These are phyloP conservation scores for Aelia acuminata DNA, from an alignment of 2,888 invertebrate genomes.

Conservation along the genomic window DNA sequence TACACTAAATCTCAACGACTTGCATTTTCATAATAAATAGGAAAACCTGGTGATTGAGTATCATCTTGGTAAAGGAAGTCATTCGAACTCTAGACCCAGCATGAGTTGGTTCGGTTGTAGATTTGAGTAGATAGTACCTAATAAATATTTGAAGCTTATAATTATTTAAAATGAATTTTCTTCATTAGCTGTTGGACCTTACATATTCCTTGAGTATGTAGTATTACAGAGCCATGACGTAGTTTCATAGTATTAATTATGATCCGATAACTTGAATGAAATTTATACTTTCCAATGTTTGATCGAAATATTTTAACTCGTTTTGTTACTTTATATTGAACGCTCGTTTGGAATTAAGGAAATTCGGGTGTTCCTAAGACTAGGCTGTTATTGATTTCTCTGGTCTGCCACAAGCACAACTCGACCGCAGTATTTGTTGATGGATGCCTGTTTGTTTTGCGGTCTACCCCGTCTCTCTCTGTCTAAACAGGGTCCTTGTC, in stretches of 20 bases:
- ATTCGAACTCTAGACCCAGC: too few relatives aligned
- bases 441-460: slow-evolving; percentile 33
- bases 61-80: too few relatives aligned
- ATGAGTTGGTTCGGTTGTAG: too few relatives aligned
- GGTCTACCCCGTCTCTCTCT: slow-evolving; percentile 20
- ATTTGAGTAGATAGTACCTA: too few relatives aligned
- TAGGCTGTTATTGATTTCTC: slow-evolving; percentile 27
- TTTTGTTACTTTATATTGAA: neutral
- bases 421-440: slow-evolving; percentile 36
- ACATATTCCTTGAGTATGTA: too few relatives aligned
- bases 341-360: neutral
- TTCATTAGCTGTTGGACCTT: too few relatives aligned
- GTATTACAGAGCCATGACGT: too few relatives aligned
- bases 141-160: too few relatives aligned
- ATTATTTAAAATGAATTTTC: too few relatives aligned
- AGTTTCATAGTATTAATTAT: neutral
- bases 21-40: too few relatives aligned
- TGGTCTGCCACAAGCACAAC: slow-evolving; percentile 31
- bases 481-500: slow-evolving; percentile 19
- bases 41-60: too few relatives aligned
- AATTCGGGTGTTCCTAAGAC: neutral
- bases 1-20: too few relatives aligned
- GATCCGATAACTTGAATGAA: neutral
- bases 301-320: neutral
- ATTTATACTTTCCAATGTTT: neutral